A percentile compares a stretch with the other conserved stretches of the same genome.
Conservation (phyloP, 2,113 vertebrate species). For the Carettochelys insculpta region DNA sequence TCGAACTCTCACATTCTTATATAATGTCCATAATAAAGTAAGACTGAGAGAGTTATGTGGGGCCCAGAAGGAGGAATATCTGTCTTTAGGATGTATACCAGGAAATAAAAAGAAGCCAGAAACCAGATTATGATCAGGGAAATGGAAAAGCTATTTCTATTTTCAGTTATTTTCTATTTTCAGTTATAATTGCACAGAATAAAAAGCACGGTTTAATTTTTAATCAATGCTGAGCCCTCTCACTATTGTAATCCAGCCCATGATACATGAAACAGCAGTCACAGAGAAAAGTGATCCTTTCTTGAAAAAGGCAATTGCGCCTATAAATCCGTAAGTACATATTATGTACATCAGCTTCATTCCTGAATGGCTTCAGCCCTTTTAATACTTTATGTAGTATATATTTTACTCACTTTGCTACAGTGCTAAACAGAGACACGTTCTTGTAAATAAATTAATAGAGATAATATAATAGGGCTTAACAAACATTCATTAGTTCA, state of each 20-base stretch:
- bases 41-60: not conserved
- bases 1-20: slow-evolving; percentile 45
- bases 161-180: too few relatives aligned
- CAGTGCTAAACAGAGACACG: not conserved
- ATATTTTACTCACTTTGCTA: slow-evolving; percentile 1
- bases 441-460: slow-evolving; percentile 2
- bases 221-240: slow-evolving; percentile 36
- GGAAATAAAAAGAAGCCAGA: slow-evolving; percentile 44
- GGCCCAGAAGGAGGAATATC: not conserved
- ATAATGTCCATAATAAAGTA: not conserved
- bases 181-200: slow-evolving; percentile 33
- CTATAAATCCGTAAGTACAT: slow-evolving; percentile 43
- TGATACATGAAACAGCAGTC: slow-evolving; percentile 49
- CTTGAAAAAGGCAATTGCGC: slow-evolving; percentile 25
- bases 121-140: slow-evolving; percentile 13
- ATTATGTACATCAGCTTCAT: slow-evolving; percentile 18
- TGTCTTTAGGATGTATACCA: slow-evolving; percentile 39
- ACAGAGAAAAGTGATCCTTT: slow-evolving; percentile 34
- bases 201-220: slow-evolving; percentile 58
- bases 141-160: slow-evolving; percentile 38
- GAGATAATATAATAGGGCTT: not conserved
- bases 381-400: not conserved
- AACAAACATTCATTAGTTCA: not conserved
- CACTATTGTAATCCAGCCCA: slow-evolving; percentile 7
- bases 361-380: not conserved